Base-by-base conservation (phyloP, 2,113 vertebrate genomes). In the Amazona guildingii region DNA sequence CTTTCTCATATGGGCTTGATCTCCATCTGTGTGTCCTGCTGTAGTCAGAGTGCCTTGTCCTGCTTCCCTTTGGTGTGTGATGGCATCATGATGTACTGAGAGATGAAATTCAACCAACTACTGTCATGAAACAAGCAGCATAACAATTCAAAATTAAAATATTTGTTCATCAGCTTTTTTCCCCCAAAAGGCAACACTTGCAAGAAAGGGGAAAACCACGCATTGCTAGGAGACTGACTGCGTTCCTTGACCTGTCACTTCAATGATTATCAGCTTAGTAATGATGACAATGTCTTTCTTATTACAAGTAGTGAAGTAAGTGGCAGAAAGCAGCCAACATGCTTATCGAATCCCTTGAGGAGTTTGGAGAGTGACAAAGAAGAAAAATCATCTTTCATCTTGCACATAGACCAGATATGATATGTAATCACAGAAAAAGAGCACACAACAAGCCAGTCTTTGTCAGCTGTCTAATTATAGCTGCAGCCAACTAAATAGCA, bases 381-480 rank as follows among this genome's bases (percentile, higher is more conserved):
- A 93, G 91, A 97, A 96, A 95, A 94, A 87, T 93, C 31, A 39
- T 94, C 66, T 85, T 94, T 94, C 5, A 3, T 84, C 90, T 94
- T 92, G 57, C 54, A 69, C 83, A 74, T 64, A 54, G 77, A 97
- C 52, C 35, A 92, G 85, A 77, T 89, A 69, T 87, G 83, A 94
- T 91, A 95, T 68, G 48, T 35, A 93, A 93, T 96, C 77, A 76
- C 52, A 79, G 77, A 39, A 85, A 80, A 76, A 80, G 41, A 82
- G 28, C 44, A 62, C 52, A 73, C 54, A 78, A 78, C n/a, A 62
- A 89, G 41, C 59, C 62, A 82, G 49, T 79, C 83, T 91, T 79
- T 91, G 92, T 96, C 96, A 96, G 77, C 74, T 89, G 37, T 69
- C 95, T 95, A 96, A 96, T 96, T 94, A 94, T 91, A 96, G 91